A percentile compares a stretch with the other conserved stretches of the same genome.
These are phyloP conservation scores for Dicrurus megarhynchus DNA, from an alignment of 2,113 vertebrate genomes.

Conservation along the genomic window DNA sequence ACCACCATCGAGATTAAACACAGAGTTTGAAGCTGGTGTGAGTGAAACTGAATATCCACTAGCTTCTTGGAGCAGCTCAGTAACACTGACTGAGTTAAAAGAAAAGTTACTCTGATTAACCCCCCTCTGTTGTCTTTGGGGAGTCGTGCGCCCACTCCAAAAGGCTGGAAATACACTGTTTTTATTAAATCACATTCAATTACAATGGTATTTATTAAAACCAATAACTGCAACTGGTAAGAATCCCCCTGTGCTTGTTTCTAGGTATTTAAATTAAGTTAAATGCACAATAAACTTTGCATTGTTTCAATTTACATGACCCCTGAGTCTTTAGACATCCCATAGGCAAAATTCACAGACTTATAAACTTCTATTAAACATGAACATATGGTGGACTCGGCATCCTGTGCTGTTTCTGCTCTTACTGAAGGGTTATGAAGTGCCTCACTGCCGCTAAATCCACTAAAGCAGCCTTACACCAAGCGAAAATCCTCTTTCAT, in stretches of 20 bases:
- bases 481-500: background rate
- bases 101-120: constrained; percentile 9
- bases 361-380: constrained; percentile 65
- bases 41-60: background rate
- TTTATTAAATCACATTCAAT: constrained; percentile 61
- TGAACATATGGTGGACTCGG: constrained; percentile 49
- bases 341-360: constrained; percentile 64
- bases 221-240: constrained; percentile 60
- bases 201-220: constrained; percentile 66
- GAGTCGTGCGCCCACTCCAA: background rate
- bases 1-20: background rate
- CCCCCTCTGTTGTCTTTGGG: background rate
- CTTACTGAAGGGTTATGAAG: background rate
- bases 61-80: background rate
- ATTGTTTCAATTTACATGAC: constrained; percentile 68
- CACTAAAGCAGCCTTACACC: constrained; percentile 1
- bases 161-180: background rate
- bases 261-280: constrained; percentile 68
- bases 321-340: constrained; percentile 55
- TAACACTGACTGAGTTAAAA: background rate
- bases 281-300: constrained; percentile 64
- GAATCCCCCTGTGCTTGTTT: constrained; percentile 60
- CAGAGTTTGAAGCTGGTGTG: fast-evolving
- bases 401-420: background rate
- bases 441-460: background rate